Evolutionary conservation across 2,113 vertebrate species (phyloP).

Genomic region (Etheostoma spectabile): DNA sequence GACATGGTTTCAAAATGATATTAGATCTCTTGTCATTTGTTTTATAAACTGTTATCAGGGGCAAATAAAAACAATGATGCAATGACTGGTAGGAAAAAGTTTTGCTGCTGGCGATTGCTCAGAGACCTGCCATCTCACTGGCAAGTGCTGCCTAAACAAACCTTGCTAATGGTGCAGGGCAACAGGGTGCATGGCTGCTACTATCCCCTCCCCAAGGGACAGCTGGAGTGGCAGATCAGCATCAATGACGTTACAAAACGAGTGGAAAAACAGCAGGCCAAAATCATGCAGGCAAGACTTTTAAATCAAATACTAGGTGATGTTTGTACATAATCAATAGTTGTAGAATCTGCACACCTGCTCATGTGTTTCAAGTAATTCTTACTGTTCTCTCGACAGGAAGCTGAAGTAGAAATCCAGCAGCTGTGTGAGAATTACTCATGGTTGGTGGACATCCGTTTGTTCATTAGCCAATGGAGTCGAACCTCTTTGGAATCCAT

Average conservation of each 20-base stretch:
- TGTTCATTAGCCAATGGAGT: constrained; percentile 79
- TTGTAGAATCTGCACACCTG: not conserved
- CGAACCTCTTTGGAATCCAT: constrained; percentile 73
- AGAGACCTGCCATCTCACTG: constrained; percentile 1
- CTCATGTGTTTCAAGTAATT: not conserved
- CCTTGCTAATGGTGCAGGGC: constrained; percentile 66
- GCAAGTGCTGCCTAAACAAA: constrained; percentile 23
- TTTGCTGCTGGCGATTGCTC: constrained; percentile 5
- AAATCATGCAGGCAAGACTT: constrained; percentile 77
- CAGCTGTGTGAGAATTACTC: constrained; percentile 72
- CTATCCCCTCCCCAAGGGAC: constrained; percentile 65
- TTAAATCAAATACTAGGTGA: not conserved
- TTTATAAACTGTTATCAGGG: constrained; percentile 13
- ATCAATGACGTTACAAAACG: constrained; percentile 62
- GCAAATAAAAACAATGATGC: not conserved
- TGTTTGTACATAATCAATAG: not conserved
- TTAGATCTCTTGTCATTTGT: not conserved
- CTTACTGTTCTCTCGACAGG: constrained; percentile 66
- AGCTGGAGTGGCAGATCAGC: constrained; percentile 81
- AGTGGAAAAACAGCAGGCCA: constrained; percentile 61
- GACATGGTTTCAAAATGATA: not conserved
- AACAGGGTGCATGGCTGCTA: constrained; percentile 74
- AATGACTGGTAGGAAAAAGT: not conserved
- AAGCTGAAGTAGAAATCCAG: constrained; percentile 74
- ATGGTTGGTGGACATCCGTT: constrained; percentile 79